Conservation (phyloP, 2,888 invertebrate species). For the Thyatira batis region DNA sequence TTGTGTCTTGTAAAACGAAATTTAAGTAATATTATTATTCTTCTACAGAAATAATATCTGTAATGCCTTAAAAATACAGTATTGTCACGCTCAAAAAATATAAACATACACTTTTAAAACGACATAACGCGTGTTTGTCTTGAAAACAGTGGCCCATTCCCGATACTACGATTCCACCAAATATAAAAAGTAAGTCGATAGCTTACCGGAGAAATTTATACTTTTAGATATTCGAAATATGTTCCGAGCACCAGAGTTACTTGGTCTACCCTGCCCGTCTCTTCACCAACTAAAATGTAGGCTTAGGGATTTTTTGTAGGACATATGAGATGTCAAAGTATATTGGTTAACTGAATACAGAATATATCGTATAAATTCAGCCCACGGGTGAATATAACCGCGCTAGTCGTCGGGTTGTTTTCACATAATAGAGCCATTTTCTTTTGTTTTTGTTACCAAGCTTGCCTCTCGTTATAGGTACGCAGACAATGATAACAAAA, state of each 20-base stretch:
- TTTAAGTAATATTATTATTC: no score
- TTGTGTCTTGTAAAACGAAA: no score
- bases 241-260: conserved; percentile 50
- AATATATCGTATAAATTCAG: conserved; percentile 80
- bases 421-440: conserved; percentile 82
- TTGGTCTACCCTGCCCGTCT: conserved; percentile 31
- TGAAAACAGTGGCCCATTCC: conserved; percentile 76
- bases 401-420: conserved; percentile 78
- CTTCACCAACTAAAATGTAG: background rate
- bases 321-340: conserved; percentile 44
- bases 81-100: background rate
- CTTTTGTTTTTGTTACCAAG: conserved; percentile 80
- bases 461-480: conserved; percentile 73
- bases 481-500: conserved; percentile 79
- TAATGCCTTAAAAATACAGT: no score
- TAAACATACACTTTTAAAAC: conserved; percentile 6
- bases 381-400: conserved; percentile 80
- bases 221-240: conserved; percentile 81
- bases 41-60: no score
- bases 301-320: conserved; percentile 14
- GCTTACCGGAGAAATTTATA: conserved; percentile 80
- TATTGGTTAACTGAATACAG: conserved; percentile 61
- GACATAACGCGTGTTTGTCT: conserved; percentile 68
- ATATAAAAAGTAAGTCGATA: conserved; percentile 83
- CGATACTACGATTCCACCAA: conserved; percentile 69